Conservation (phyloP, 2,113 vertebrate genomes). For the Pomatostomus ruficeps region DNA sequence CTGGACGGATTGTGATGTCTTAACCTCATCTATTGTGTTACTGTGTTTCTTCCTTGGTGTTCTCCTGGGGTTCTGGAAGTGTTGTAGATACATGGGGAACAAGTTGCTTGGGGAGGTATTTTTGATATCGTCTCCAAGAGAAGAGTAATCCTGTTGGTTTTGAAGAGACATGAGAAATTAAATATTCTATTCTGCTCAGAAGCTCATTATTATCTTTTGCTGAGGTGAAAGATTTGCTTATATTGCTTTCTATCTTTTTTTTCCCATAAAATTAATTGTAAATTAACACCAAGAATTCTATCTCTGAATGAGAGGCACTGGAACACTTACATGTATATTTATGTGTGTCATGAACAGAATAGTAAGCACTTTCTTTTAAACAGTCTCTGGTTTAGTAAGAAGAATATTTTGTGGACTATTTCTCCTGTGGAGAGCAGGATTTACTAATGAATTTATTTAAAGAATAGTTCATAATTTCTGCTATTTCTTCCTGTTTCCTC, state of each 20-base stretch:
- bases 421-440: background rate
- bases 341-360: background rate
- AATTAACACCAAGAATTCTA: background rate
- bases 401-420: background rate
- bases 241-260: background rate
- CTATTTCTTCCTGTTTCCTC: background rate
- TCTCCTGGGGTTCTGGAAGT: background rate
- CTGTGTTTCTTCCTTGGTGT: background rate
- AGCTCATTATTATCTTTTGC: background rate
- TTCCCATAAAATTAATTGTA: background rate
- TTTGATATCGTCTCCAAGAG: background rate
- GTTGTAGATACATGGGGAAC: fast-evolving
- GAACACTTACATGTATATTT: background rate
- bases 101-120: background rate
- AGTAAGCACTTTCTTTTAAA: background rate
- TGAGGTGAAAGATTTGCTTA: background rate
- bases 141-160: background rate
- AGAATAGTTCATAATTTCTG: background rate
- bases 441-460: background rate
- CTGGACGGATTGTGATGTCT: background rate
- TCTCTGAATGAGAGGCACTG: background rate
- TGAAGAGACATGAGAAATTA: background rate
- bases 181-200: background rate
- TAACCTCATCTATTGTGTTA: background rate
- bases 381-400: background rate